A percentile compares a stretch with the other conserved stretches of the same genome.
Evolutionary conservation across 2,113 vertebrate genomes (phyloP).

Genomic region (Pelmatolapia mariae): DNA sequence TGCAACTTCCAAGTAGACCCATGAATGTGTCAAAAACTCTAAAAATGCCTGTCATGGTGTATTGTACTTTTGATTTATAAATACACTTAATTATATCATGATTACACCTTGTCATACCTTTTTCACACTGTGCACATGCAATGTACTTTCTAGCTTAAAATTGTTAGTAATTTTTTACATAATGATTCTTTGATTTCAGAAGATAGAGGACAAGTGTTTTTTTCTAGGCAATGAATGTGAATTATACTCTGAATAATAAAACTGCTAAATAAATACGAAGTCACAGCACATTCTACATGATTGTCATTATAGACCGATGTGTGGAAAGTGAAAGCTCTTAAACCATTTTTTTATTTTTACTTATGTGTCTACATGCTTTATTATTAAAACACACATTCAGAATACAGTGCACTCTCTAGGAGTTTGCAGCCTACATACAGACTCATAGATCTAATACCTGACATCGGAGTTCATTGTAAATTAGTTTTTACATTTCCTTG

Average conservation of each 20-base stretch:
- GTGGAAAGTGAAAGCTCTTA: background rate
- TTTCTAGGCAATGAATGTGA: background rate
- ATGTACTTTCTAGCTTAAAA: background rate
- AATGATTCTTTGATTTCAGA: background rate
- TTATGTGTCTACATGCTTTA: rapidly evolving
- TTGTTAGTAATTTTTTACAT: background rate
- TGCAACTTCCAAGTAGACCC: background rate
- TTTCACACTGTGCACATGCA: background rate
- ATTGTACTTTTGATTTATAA: background rate
- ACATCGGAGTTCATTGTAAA: background rate
- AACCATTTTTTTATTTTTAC: background rate
- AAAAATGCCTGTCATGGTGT: background rate
- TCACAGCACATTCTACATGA: background rate
- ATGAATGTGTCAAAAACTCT: background rate
- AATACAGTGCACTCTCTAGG: background rate
- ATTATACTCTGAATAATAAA: background rate
- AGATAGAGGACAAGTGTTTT: background rate
- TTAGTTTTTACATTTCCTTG: rapidly evolving
- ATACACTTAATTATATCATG: background rate
- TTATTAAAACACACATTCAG: background rate
- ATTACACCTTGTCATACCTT: background rate
- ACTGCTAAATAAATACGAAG: background rate
- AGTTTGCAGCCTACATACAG: background rate
- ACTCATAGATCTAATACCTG: rapidly evolving
- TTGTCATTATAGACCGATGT: background rate